Percentiles rank a stretch among this genome's conserved stretches.
These are phyloP conservation scores for Hyperoplus immaculatus DNA, from an alignment of 2,797 vertebrate species.

Conservation along the genomic window DNA sequence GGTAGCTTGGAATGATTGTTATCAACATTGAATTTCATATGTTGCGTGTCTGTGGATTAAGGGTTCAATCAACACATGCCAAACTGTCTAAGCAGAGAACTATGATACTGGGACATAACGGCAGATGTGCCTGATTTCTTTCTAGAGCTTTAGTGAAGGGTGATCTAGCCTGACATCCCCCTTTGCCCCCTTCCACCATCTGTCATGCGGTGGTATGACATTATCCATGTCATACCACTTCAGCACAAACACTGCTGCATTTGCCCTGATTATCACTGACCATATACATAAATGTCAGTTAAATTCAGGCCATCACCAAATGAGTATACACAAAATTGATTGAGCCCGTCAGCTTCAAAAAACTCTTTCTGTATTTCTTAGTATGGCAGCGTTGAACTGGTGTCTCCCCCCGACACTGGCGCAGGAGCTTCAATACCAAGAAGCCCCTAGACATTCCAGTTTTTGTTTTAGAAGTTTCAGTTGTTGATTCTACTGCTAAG, in stretches of 20 bases:
- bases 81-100: constrained; percentile 12
- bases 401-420: too few species aligned
- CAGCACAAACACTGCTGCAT: not conserved
- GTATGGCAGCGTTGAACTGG: too few species aligned
- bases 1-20: not conserved
- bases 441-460: too few species aligned
- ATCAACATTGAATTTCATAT: constrained; percentile 23
- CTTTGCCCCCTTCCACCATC: constrained; percentile 60
- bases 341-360: not conserved
- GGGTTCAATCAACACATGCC: constrained; percentile 31
- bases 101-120: constrained; percentile 42
- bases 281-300: too few species aligned
- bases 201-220: constrained; percentile 66
- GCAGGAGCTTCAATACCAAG: too few species aligned
- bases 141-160: constrained; percentile 48
- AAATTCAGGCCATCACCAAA: too few species aligned
- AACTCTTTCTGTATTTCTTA: too few species aligned
- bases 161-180: constrained; percentile 47
- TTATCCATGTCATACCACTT: constrained; percentile 17
- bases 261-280: not conserved
- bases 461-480: too few species aligned
- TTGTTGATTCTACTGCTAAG: too few species aligned
- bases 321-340: not conserved
- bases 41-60: constrained; percentile 50
- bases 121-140: constrained; percentile 67